phyloP scores from a whole-genome alignment of 2,797 vertebrate genomes.

The Lutjanus campechanus region DNA sequence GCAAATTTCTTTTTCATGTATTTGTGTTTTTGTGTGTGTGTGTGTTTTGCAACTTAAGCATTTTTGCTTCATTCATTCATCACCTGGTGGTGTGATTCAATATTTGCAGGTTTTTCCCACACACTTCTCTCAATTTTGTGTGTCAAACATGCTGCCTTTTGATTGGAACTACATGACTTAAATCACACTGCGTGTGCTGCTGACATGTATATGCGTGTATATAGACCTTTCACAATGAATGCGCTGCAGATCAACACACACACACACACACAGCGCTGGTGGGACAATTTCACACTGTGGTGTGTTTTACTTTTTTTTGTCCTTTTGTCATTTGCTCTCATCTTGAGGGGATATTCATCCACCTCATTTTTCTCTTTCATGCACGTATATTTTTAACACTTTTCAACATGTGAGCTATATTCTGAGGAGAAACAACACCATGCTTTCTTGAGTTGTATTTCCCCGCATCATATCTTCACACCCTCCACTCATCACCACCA shows the following conservation, averaged over 20 bases:
- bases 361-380: neutral
- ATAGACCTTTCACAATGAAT: neutral
- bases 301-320: constrained; percentile 29
- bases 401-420: neutral
- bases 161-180: neutral
- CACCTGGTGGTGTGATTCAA: neutral
- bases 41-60: neutral
- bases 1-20: constrained; percentile 1
- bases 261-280: neutral
- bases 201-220: neutral
- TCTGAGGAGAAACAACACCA: neutral
- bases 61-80: neutral
- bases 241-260: neutral
- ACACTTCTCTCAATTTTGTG: neutral
- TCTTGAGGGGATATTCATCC: neutral
- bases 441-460: neutral
- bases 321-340: neutral
- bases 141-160: neutral
- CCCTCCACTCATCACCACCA: neutral
- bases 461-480: neutral
- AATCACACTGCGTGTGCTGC: neutral
- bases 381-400: neutral
- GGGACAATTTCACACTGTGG: neutral
- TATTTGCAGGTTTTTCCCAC: neutral
- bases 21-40: neutral